Evolutionary conservation across 2,888 invertebrate genomes (phyloP).

Genomic region (Nematopogon swammerdamellus): DNA sequence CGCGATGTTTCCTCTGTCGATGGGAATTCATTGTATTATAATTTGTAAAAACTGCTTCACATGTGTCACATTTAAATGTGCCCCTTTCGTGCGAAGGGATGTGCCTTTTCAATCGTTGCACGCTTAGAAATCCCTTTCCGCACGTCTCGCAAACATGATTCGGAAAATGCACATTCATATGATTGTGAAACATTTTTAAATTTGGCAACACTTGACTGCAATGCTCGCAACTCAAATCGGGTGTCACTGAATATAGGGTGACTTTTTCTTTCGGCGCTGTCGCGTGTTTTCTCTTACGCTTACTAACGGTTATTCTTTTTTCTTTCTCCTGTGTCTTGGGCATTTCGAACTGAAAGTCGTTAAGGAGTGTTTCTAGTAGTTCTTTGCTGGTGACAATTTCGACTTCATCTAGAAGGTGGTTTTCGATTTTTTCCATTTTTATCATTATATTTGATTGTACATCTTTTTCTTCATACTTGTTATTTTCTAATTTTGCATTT

Average conservation of each 20-base stretch:
- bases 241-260: not conserved
- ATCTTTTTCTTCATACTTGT: too few species aligned
- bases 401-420: too few species aligned
- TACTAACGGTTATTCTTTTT: slow-evolving; percentile 1
- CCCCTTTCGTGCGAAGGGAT: not conserved
- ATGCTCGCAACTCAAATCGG: not conserved
- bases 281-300: not conserved
- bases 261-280: not conserved
- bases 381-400: too few species aligned
- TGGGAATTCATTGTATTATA: not conserved
- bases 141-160: not conserved
- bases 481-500: too few species aligned
- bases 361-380: not conserved
- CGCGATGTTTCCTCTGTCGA: slow-evolving; percentile 5
- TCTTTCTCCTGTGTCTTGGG: not conserved
- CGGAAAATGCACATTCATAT: not conserved
- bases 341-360: not conserved
- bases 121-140: not conserved
- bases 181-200: not conserved
- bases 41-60: not conserved
- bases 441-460: too few species aligned
- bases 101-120: not conserved
- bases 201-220: not conserved
- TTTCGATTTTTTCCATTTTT: too few species aligned
- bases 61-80: not conserved